Conservation (phyloP, 2,888 invertebrate species). For the Eupithecia tripunctaria region DNA sequence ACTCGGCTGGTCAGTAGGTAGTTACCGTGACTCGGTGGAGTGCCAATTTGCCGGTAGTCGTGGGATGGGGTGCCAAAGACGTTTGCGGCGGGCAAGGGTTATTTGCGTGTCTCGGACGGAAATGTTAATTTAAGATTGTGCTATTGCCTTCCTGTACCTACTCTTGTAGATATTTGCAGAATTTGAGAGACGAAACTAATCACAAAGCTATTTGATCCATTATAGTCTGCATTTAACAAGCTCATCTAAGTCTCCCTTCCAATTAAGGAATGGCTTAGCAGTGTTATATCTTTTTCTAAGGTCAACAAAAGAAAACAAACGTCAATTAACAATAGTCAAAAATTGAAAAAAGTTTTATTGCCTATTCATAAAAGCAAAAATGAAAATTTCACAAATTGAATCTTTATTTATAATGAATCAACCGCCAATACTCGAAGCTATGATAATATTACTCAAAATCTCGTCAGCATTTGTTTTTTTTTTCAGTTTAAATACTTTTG, state of each 20-base stretch:
- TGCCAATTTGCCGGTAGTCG: slow-evolving; percentile 60
- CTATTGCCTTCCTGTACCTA: slow-evolving; percentile 5
- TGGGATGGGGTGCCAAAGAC: slow-evolving; percentile 39
- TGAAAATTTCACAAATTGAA: background rate
- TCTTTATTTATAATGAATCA: background rate
- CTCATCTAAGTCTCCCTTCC: background rate
- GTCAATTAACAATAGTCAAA: background rate
- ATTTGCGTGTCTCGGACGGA: slow-evolving; percentile 45
- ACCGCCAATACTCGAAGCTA: background rate
- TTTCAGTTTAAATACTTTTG: background rate
- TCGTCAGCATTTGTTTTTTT: background rate
- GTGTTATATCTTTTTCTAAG: background rate
- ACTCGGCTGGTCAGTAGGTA: slow-evolving; percentile 4
- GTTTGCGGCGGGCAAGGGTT: slow-evolving; percentile 41
- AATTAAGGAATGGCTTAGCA: background rate
- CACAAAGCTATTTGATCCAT: background rate
- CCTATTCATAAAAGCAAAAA: background rate
- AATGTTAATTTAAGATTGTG: slow-evolving; percentile 49
- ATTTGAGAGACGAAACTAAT: background rate
- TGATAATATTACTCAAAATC: background rate
- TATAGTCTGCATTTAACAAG: background rate
- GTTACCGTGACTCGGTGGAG: slow-evolving; percentile 64
- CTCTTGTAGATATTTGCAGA: slow-evolving; percentile 9
- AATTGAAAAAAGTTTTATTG: background rate
- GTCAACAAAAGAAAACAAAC: background rate